phyloP scores from a whole-genome alignment of 2,888 invertebrate genomes.

The Dicranocentrus wangi region DNA sequence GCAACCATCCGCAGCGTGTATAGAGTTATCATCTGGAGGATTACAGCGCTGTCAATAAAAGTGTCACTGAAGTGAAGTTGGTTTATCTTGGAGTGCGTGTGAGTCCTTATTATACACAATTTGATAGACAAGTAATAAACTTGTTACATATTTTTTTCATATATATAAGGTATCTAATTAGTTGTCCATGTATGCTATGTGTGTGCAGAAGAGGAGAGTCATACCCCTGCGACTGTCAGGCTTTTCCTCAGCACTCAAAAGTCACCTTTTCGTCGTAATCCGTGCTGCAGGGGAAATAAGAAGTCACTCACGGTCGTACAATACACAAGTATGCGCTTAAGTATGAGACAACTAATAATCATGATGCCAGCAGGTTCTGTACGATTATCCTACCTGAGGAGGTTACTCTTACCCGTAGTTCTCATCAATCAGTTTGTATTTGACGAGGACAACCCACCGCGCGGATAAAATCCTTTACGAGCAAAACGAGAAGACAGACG shows the following conservation, averaged over 20 bases:
- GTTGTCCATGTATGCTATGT: constrained; percentile 34
- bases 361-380: constrained; percentile 41
- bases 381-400: constrained; percentile 54
- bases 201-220: neutral
- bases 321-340: neutral
- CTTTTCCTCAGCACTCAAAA: neutral
- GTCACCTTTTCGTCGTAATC: constrained; percentile 38
- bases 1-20: too few species aligned
- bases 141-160: constrained; percentile 41
- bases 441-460: constrained; percentile 58
- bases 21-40: constrained; percentile 31
- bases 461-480: constrained; percentile 37
- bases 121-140: constrained; percentile 39
- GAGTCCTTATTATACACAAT: constrained; percentile 16
- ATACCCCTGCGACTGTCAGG: constrained; percentile 1
- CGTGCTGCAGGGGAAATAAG: neutral
- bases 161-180: constrained; percentile 35
- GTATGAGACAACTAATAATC: constrained; percentile 8
- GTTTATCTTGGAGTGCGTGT: constrained; percentile 4
- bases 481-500: constrained; percentile 35
- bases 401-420: constrained; percentile 26
- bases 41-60: constrained; percentile 52
- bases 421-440: constrained; percentile 52
- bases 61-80: constrained; percentile 43
- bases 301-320: constrained; percentile 1